Evolutionary conservation across 2,888 invertebrate genomes (phyloP).

Genomic region (Herminia tarsipennalis): DNA sequence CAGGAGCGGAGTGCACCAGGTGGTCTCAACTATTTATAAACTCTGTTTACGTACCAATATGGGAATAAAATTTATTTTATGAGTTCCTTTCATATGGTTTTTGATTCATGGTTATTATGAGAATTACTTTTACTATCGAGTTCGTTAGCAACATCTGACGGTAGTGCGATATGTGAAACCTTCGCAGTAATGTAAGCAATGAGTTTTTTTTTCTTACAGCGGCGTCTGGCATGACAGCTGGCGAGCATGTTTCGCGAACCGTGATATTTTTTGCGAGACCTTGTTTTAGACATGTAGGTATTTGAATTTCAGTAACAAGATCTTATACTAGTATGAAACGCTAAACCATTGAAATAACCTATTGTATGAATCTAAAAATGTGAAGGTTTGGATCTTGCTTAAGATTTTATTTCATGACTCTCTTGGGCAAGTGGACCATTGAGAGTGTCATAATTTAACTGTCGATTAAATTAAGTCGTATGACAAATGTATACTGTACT

Average conservation of each 20-base stretch:
- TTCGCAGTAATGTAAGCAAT: slow-evolving; percentile 29
- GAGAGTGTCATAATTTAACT: too few species aligned
- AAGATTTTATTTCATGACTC: too few species aligned
- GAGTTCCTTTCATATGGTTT: slow-evolving; percentile 70
- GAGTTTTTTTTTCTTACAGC: slow-evolving; percentile 33
- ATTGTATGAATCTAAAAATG: too few species aligned
- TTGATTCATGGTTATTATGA: slow-evolving; percentile 69
- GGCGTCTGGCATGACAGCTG: slow-evolving; percentile 62
- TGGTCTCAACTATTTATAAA: slow-evolving; percentile 78
- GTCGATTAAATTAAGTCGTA: too few species aligned
- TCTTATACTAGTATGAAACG: slow-evolving; percentile 63
- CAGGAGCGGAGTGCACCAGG: slow-evolving; percentile 71
- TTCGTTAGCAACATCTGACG: slow-evolving; percentile 31
- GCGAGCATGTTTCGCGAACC: slow-evolving; percentile 71
- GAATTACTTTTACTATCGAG: slow-evolving; percentile 46
- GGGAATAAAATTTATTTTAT: slow-evolving; percentile 77
- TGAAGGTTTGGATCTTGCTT: too few species aligned
- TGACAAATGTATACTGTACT: too few species aligned
- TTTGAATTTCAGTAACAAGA: slow-evolving; percentile 77
- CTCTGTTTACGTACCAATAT: slow-evolving; percentile 73
- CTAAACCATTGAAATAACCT: too few species aligned
- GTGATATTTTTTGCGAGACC: slow-evolving; percentile 75
- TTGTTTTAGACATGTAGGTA: slow-evolving; percentile 65
- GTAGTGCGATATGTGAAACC: slow-evolving; percentile 29
- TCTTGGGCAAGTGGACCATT: too few species aligned